A percentile compares a stretch with the other conserved stretches of the same genome.
phyloP scores from a whole-genome alignment of 2,888 invertebrate genomes.

The Drosophila demipolita region DNA sequence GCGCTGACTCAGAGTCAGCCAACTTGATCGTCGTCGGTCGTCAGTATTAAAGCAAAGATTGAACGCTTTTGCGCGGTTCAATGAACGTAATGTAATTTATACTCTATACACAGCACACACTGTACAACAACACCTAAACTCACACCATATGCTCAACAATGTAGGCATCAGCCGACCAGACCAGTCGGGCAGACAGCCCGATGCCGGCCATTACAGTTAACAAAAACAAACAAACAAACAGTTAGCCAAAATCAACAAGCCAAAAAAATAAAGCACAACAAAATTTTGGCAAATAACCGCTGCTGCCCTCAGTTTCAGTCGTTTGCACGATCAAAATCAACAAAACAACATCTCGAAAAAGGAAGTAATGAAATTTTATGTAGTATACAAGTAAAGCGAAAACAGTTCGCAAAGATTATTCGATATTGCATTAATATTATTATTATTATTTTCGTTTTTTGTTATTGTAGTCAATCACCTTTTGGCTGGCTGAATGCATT shows the following conservation, averaged over 20 bases:
- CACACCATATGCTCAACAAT: conserved; percentile 11
- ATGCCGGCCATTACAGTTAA: conserved; percentile 73
- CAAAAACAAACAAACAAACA: conserved; percentile 72
- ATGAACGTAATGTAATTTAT: conserved; percentile 72
- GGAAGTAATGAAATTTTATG: conserved; percentile 59
- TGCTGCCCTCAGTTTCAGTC: conserved; percentile 26
- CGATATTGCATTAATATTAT: conserved; percentile 43
- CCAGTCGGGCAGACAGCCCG: conserved; percentile 8
- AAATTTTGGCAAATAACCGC: conserved; percentile 47
- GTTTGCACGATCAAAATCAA: conserved; percentile 36
- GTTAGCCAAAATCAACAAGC: conserved; percentile 56
- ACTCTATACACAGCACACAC: conserved; percentile 19
- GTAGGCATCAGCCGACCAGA: conserved; percentile 8
- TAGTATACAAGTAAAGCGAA: conserved; percentile 14
- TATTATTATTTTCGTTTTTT: conserved; percentile 25
- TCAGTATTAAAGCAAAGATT: conserved; percentile 43
- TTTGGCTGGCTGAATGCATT: conserved; percentile 58
- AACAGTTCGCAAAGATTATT: conserved; percentile 57
- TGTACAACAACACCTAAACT: conserved; percentile 3
- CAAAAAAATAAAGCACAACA: conserved; percentile 16
- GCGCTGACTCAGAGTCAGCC: conserved; percentile 44
- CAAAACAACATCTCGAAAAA: conserved; percentile 51
- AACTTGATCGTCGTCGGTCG: conserved; percentile 17
- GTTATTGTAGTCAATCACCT: conserved; percentile 73
- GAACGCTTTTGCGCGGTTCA: conserved; percentile 55